Evolutionary conservation across 2,888 invertebrate species (phyloP).

Genomic region (Eristalis pertinax): DNA sequence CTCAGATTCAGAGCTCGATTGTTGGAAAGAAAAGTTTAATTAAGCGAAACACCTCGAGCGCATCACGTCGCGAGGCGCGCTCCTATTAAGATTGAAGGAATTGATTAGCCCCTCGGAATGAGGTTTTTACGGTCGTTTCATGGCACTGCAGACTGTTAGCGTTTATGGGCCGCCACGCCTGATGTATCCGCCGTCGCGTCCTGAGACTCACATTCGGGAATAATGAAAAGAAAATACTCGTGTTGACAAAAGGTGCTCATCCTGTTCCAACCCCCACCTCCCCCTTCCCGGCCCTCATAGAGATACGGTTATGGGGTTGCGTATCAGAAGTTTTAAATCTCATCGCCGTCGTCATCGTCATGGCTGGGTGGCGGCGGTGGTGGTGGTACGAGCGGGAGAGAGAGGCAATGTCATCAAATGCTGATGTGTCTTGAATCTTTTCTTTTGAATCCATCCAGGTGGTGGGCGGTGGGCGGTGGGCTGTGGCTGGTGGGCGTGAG

Average conservation of each 20-base stretch:
- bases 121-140: slow-evolving; percentile 56
- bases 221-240: slow-evolving; percentile 55
- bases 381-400: not conserved
- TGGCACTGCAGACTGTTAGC: slow-evolving; percentile 21
- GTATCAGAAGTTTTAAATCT: slow-evolving; percentile 27
- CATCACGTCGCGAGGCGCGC: slow-evolving; percentile 50
- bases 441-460: too few species aligned
- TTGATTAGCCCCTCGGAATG: slow-evolving; percentile 65
- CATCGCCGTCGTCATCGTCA: not conserved
- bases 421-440: not conserved
- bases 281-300: not conserved
- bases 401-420: not conserved
- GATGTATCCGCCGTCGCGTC: not conserved
- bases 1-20: slow-evolving; percentile 28
- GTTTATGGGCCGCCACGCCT: slow-evolving; percentile 23
- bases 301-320: not conserved
- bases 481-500: too few species aligned
- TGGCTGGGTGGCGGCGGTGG: not conserved
- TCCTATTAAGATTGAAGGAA: slow-evolving; percentile 67
- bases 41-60: slow-evolving; percentile 66
- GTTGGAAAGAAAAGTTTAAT: slow-evolving; percentile 60
- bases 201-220: slow-evolving; percentile 16
- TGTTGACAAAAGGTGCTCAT: not conserved
- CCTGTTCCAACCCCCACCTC: too few species aligned
- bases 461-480: too few species aligned